Evolutionary conservation across 2,888 invertebrate genomes (phyloP), one percentile per base, ranked within the genome.

Genomic region (Acleris emargana): DNA sequence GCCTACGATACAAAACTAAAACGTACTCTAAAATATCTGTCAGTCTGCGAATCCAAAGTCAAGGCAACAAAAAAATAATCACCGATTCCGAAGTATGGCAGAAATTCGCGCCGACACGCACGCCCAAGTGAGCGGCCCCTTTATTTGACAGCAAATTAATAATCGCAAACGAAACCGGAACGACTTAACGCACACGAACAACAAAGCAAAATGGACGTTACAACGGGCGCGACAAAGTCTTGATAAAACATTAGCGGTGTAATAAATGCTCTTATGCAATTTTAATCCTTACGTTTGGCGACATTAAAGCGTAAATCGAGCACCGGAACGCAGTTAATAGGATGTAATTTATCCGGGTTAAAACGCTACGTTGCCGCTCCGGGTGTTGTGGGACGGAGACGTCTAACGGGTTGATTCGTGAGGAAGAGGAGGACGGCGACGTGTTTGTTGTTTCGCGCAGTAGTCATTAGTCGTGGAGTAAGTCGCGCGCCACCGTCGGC

Each of bases 61-160:
- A 83, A 79, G 81, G 81, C 82, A 86, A 85, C 87, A 90, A 89
- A 89, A 25, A 90, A 89, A 89, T 88, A 89, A 91, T 89, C 90
- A 86, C 86, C 85, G 87, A 91, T 91, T 89, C 85, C 89, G 75
- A 89, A 91, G 90, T 90, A 91, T 91, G 90, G 91, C 89, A 91
- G 91, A 92, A 88, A 91, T 91, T 91, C 87, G 90, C 90, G 86
- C 88, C 86, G 87, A 88, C 91, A 91, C 91, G 91, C 91, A 91
- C 91, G 91, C 91, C 91, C 90, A 89, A 89, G 88, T 83, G 88
- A 88, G 91, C 91, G 91, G 91, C 92, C 91, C 90, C 91, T 91
- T 91, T 91, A 92, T 91, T 91, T 92, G 91, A 92, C 92, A 91
- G 92, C 90, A 91, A 92, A 91, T 91, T 91, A 92, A 92, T 92